Conservation (phyloP, 2,888 invertebrate species). For the Zootermopsis nevadensis region DNA sequence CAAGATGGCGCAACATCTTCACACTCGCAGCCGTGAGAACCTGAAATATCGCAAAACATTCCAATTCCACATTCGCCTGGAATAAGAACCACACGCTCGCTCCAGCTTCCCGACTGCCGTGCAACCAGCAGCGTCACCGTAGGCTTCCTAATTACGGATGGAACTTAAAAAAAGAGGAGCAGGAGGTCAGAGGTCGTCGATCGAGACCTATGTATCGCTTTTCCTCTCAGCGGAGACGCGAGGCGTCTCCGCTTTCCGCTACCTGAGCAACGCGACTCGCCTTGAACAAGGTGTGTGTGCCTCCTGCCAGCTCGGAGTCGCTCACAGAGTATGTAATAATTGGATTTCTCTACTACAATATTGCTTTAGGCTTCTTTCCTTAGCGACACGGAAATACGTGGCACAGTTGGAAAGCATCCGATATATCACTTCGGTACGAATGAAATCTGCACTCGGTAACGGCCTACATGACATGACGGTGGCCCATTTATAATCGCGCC, state of each 20-base stretch:
- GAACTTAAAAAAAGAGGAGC: too few species aligned
- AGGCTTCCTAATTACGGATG: too few species aligned
- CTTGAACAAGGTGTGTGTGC: not conserved
- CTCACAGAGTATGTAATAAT: not conserved
- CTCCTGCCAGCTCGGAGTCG: not conserved
- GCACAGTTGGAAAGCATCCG: not conserved
- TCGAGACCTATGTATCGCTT: not conserved
- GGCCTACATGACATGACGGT: not conserved
- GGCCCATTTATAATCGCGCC: too few species aligned
- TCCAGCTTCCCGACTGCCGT: too few species aligned
- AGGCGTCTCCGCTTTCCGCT: slow-evolving; percentile 12
- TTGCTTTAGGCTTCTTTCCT: not conserved
- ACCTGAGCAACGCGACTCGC: not conserved
- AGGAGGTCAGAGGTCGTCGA: too few species aligned
- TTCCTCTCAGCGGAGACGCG: not conserved
- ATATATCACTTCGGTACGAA: not conserved
- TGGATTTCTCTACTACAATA: not conserved
- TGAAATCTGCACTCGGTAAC: not conserved
- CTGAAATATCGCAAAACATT: too few species aligned
- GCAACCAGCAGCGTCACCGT: too few species aligned
- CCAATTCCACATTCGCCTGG: too few species aligned
- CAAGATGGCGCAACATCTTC: too few species aligned
- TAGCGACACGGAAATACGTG: not conserved
- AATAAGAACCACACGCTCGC: too few species aligned
- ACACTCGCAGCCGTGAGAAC: too few species aligned